phyloP scores from a whole-genome alignment of 2,113 vertebrate species.

The Chiloscyllium plagiosum region DNA sequence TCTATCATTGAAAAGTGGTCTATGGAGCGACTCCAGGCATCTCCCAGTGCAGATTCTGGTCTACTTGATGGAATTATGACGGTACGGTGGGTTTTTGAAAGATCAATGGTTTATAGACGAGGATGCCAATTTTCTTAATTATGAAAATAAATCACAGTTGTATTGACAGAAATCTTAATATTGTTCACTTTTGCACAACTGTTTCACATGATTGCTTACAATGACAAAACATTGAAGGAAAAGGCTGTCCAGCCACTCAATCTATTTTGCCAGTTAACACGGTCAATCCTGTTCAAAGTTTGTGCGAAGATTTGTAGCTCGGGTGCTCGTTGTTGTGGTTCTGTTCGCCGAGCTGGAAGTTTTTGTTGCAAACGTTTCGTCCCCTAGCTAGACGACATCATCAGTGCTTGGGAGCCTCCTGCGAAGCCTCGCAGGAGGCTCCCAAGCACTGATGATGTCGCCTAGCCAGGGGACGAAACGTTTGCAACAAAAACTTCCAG shows the following conservation, averaged over 20 bases:
- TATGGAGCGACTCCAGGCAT: conserved; percentile 78
- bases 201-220: background rate
- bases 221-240: background rate
- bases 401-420: too few relatives aligned
- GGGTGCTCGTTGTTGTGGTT: too few relatives aligned
- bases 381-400: too few relatives aligned
- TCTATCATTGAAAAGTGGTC: conserved; percentile 96
- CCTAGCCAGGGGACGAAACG: too few relatives aligned
- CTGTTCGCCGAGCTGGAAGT: too few relatives aligned
- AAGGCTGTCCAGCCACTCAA: background rate
- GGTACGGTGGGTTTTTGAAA: conserved; percentile 58
- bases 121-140: background rate
- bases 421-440: too few relatives aligned
- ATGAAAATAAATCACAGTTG: background rate
- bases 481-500: too few relatives aligned
- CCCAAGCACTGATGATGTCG: too few relatives aligned
- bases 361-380: too few relatives aligned
- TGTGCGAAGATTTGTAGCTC: too few relatives aligned
- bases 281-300: background rate
- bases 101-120: background rate
- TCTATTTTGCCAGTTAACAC: background rate
- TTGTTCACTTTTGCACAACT: background rate
- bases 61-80: conserved; percentile 92
- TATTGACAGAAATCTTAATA: background rate
- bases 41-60: conserved; percentile 77